Evolutionary conservation across 2,113 vertebrate species (phyloP).

Genomic region (Corythaixoides concolor): DNA sequence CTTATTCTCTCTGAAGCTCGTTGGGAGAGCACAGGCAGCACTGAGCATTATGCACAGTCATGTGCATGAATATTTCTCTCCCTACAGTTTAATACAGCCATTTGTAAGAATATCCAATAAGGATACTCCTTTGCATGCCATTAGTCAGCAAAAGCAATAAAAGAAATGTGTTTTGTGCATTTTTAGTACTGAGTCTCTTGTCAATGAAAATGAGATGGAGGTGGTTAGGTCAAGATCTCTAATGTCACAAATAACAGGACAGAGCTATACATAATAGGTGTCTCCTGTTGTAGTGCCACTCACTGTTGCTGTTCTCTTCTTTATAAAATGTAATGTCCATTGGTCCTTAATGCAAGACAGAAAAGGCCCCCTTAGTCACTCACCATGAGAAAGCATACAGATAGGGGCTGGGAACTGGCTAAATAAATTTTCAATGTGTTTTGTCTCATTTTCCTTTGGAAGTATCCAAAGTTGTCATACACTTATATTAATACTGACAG

Average conservation of each 20-base stretch:
- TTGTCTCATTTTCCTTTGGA: not conserved
- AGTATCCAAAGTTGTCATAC: not conserved
- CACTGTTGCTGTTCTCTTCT: not conserved
- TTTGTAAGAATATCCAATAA: not conserved
- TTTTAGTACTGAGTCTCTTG: not conserved
- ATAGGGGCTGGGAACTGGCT: not conserved
- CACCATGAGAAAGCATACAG: not conserved
- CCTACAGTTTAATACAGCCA: not conserved
- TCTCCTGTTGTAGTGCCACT: not conserved
- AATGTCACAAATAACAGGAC: not conserved
- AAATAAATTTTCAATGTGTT: not conserved
- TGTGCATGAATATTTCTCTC: not conserved
- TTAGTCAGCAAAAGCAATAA: not conserved
- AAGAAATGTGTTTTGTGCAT: not conserved
- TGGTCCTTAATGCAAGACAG: not conserved
- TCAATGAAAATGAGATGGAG: not conserved
- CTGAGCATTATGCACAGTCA: not conserved
- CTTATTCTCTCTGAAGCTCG: not conserved
- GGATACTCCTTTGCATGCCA: not conserved
- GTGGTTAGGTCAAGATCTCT: not conserved
- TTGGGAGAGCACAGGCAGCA: not conserved
- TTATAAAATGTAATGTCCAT: not conserved
- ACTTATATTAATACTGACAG: not conserved
- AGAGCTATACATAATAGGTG: rapidly evolving
- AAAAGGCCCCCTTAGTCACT: not conserved